Base-by-base conservation (phyloP, 2,888 invertebrate species). In the Blera fallax region DNA sequence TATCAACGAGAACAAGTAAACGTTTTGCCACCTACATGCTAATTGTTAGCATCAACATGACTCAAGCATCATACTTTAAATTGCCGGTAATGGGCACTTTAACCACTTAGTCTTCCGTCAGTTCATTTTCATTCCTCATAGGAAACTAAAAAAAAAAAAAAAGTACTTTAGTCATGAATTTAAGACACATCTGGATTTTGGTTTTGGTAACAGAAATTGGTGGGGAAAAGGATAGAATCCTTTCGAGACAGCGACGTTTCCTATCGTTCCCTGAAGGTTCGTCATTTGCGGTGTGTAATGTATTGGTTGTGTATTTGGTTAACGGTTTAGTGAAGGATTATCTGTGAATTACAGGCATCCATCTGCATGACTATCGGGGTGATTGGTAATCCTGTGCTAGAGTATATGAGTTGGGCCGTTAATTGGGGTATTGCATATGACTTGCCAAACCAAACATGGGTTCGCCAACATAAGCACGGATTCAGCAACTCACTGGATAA, bases 341-440 rank as follows among this genome's bases (percentile, higher is more conserved):
- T 69, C 34, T 76, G 45, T 34, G 2, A 18, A 8, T 48, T 74
- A 10, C 40, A 92, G 92, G 92, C 94, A 24, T 94, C 95, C 0
- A 93, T 94, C 24, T 95, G 95, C 88, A 89, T 94, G 91, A 94
- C 95, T 27, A 92, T 95, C 10, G 94, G 94, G 73, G 89, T 93
- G 34, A 92, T 94, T 50, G 94, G 94, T 6, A 94, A 94, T 88
- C 94, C 94, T 0, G 91, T 93, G 0, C 92, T 93, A 0, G 93
- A 94, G 2, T 94, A 94, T 60, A 94, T 94, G 88, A 94, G 94
- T 8, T 94, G 94, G 89, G 95, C 95, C 0, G 90, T 95, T 14
- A 95, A 95, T 90, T 95, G 95, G 95, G 95, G 95, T 54, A 94
- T 95, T 40, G 94, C 95, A 0, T 95, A 95, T 80, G 92, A 94